Evolutionary conservation across 1,140 invertebrate species (phyloP).

Genomic region (Teleogryllus occipitalis): DNA sequence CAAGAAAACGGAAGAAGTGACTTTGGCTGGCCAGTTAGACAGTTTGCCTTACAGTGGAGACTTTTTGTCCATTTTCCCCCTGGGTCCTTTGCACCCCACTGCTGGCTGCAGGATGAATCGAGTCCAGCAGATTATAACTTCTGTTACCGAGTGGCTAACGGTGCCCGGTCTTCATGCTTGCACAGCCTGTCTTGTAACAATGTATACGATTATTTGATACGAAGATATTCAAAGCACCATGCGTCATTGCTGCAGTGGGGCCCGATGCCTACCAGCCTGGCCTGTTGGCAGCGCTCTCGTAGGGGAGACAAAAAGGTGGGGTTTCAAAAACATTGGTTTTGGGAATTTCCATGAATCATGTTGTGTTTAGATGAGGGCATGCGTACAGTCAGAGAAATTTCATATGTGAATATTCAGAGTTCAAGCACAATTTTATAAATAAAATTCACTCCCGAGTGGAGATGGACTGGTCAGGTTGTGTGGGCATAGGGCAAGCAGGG

Average conservation of each 20-base stretch:
- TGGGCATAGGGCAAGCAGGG: neutral
- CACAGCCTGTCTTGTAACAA: neutral
- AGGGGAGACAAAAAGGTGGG: neutral
- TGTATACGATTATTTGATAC: conserved; percentile 5
- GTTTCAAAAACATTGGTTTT: neutral
- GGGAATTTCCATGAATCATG: neutral
- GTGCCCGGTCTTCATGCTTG: neutral
- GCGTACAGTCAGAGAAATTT: neutral
- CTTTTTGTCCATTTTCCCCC: neutral
- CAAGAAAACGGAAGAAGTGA: neutral
- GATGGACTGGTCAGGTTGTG: neutral
- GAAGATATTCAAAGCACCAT: neutral
- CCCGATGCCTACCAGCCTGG: neutral
- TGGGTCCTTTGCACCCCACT: neutral
- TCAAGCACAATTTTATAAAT: conserved; percentile 6
- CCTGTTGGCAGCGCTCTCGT: neutral
- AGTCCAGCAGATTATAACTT: no score
- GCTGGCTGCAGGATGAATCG: neutral
- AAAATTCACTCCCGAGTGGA: neutral
- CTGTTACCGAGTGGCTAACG: no score
- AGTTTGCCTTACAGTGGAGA: neutral
- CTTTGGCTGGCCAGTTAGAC: neutral
- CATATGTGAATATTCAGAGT: neutral
- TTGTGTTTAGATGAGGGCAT: neutral
- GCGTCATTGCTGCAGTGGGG: neutral